Conservation (phyloP, 1,140 invertebrate genomes). For the Dendroctonus ponderosae region DNA sequence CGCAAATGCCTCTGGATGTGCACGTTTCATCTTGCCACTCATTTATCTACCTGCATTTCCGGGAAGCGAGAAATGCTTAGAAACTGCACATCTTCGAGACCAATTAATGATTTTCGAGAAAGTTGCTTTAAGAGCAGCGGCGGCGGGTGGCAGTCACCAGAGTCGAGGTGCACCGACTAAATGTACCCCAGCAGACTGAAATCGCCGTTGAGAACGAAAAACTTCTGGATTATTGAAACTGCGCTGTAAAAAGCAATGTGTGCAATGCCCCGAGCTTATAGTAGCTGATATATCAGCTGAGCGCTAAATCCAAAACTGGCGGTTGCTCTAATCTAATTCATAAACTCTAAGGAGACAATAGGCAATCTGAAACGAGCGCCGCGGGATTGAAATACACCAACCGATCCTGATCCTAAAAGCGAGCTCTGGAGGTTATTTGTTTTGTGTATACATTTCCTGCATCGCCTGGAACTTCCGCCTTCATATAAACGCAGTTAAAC, state of each 20-base stretch:
- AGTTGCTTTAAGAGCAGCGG: no score
- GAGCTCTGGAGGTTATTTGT: conserved; percentile 19
- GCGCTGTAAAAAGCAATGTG: no score
- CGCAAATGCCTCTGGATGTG: conserved; percentile 7
- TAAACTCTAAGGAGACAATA: conserved; percentile 19
- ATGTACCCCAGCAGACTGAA: no score
- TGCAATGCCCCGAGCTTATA: no score
- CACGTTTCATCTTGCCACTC: conserved; percentile 19
- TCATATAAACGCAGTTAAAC: conserved; percentile 18
- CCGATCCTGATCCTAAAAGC: conserved; percentile 20
- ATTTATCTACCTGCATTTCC: conserved; percentile 12
- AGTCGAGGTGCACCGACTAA: no score
- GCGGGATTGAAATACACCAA: conserved; percentile 18
- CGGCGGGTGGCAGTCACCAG: no score
- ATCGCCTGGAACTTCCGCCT: conserved; percentile 23
- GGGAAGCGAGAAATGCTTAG: no score
- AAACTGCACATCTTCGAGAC: no score
- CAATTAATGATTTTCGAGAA: no score
- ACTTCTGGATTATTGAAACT: no score
- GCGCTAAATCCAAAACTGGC: conserved; percentile 1
- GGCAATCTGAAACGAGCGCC: conserved; percentile 12
- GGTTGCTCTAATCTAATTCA: conserved; percentile 13
- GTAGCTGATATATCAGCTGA: not conserved
- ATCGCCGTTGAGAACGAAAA: no score
- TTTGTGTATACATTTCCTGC: conserved; percentile 25